Evolutionary conservation across 2,888 invertebrate genomes (phyloP).

Genomic region (Vannuccia rotundouncinata): DNA sequence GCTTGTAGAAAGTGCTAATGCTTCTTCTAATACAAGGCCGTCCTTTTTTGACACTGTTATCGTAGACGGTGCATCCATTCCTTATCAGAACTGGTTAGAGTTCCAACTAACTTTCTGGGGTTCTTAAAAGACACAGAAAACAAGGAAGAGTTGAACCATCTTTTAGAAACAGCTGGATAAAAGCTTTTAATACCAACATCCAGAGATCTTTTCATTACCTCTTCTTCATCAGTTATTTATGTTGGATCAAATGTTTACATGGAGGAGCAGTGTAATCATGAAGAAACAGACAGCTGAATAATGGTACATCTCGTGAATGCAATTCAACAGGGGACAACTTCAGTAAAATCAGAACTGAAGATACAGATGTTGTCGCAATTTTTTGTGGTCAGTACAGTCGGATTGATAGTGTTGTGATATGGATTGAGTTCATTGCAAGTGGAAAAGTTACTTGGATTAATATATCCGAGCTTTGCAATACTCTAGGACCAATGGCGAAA

Average conservation of each 20-base stretch:
- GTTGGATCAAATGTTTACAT: neutral
- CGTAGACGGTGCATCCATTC: neutral
- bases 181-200: no score
- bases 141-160: neutral
- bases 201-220: neutral
- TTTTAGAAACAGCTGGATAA: no score
- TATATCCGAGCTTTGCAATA: neutral
- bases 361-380: neutral
- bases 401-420: neutral
- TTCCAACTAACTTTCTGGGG: neutral
- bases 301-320: neutral
- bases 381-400: neutral
- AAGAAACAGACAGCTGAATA: neutral
- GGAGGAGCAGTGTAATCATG: neutral
- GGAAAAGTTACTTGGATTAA: neutral
- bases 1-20: conserved; percentile 2
- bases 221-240: neutral
- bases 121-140: neutral
- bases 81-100: neutral
- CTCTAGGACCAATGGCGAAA: neutral
- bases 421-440: neutral
- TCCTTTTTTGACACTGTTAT: neutral
- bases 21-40: neutral
- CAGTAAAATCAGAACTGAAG: neutral
- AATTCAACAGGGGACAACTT: neutral